These are phyloP conservation scores for Microctenopoma stevenorrisi DNA, from an alignment of 2,797 vertebrate species.

Conservation along the genomic window DNA sequence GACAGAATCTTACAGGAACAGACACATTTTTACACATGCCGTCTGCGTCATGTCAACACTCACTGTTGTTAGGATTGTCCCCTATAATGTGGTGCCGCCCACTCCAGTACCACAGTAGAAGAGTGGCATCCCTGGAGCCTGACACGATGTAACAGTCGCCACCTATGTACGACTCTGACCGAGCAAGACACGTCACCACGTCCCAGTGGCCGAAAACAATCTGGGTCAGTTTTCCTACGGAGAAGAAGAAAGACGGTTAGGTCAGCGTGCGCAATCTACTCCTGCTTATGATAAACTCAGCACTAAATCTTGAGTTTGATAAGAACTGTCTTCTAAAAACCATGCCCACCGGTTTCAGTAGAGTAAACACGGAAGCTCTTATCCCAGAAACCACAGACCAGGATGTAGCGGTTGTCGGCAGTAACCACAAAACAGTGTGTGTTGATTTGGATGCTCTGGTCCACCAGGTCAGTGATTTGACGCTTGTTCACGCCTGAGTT, in stretches of 20 bases:
- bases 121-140: slow-evolving; percentile 94
- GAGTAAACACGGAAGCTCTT: slow-evolving; percentile 99
- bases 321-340: background rate
- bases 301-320: background rate
- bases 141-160: slow-evolving; percentile 99
- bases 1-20: background rate
- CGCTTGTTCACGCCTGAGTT: slow-evolving; percentile 97
- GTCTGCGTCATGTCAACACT: slow-evolving; percentile 68
- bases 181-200: slow-evolving; percentile 95
- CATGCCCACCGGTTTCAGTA: slow-evolving; percentile 93
- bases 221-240: slow-evolving; percentile 95
- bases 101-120: slow-evolving; percentile 99
- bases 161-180: slow-evolving; percentile 97
- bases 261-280: slow-evolving; percentile 10
- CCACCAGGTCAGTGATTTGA: slow-evolving; percentile 99
- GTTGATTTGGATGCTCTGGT: slow-evolving; percentile 99
- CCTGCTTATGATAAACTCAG: background rate
- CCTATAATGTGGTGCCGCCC: slow-evolving; percentile 98
- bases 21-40: background rate
- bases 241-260: background rate
- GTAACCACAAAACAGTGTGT: slow-evolving; percentile 99
- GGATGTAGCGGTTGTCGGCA: slow-evolving; percentile 98
- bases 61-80: slow-evolving; percentile 99
- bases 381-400: slow-evolving; percentile 99
- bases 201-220: slow-evolving; percentile 99